Conservation (phyloP, 1,140 invertebrate species). For the Lordiphosa mommai region DNA sequence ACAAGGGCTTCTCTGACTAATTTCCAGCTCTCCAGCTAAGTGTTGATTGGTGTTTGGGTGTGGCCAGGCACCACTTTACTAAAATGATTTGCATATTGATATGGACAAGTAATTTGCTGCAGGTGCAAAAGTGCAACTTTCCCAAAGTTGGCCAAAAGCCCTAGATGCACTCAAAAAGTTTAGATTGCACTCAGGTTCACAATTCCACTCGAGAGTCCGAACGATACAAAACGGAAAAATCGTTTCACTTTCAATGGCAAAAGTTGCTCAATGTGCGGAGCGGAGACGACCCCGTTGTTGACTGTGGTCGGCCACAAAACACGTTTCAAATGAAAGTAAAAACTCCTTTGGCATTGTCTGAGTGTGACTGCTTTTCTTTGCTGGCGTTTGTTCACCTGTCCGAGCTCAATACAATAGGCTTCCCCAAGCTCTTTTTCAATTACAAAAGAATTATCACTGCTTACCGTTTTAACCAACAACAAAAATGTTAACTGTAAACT, state of each 20-base stretch:
- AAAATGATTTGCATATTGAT: conserved; percentile 51
- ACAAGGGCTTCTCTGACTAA: conserved; percentile 36
- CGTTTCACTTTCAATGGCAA: conserved; percentile 71
- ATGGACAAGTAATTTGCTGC: conserved; percentile 31
- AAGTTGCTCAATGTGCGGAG: conserved; percentile 55
- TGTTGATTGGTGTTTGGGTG: conserved; percentile 68
- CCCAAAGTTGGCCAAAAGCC: conserved; percentile 40
- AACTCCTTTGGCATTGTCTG: conserved; percentile 69
- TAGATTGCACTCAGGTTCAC: conserved; percentile 20
- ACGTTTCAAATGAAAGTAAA: conserved; percentile 77
- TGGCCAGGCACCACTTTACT: conserved; percentile 21
- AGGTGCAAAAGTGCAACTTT: conserved; percentile 44
- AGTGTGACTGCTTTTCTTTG: conserved; percentile 10
- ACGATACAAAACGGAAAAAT: background rate
- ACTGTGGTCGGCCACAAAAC: conserved; percentile 52
- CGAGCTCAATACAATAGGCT: conserved; percentile 17
- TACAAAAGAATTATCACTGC: conserved; percentile 62
- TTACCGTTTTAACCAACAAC: conserved; percentile 48
- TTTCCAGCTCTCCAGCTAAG: conserved; percentile 22
- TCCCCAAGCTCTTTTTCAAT: conserved; percentile 41
- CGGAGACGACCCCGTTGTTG: conserved; percentile 22
- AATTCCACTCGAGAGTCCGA: conserved; percentile 37
- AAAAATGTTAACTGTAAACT: conserved; percentile 12
- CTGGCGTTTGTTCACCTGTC: conserved; percentile 63
- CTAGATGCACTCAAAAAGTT: conserved; percentile 23